Percentiles rank a stretch among this genome's conserved stretches.
phyloP scores from a whole-genome alignment of 2,888 invertebrate species.

The Keiferia lycopersicella region DNA sequence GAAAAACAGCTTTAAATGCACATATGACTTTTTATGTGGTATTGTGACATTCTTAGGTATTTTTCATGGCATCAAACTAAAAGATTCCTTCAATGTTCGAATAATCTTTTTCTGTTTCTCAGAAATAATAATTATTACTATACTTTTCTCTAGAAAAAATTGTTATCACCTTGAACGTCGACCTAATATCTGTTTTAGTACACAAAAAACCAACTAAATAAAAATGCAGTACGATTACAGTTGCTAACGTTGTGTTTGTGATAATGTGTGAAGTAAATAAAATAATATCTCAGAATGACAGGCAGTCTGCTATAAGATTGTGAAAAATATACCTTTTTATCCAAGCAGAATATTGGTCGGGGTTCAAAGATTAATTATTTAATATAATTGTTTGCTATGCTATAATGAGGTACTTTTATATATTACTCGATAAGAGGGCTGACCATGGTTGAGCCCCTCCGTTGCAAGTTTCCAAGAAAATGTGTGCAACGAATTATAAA shows the following conservation, averaged over 20 bases:
- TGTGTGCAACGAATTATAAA: neutral
- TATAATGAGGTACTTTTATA: neutral
- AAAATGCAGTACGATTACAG: no score
- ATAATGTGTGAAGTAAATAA: no score
- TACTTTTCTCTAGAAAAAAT: neutral
- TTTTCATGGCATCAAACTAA: constrained; percentile 21
- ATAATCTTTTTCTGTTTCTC: neutral
- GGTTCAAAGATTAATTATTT: neutral
- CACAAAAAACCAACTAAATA: no score
- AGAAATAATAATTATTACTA: neutral
- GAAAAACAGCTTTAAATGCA: no score
- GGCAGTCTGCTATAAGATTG: neutral
- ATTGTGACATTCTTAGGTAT: no score
- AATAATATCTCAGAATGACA: neutral
- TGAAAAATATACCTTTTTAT: neutral
- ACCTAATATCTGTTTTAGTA: neutral
- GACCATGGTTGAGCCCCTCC: no score
- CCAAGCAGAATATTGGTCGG: neutral
- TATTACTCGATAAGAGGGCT: no score
- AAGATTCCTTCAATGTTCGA: constrained; percentile 11
- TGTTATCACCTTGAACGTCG: neutral
- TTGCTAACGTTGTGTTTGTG: no score
- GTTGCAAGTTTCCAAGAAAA: neutral
- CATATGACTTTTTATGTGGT: no score
- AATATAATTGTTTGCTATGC: neutral